Evolutionary conservation across 2,113 vertebrate species (phyloP), one percentile per base, ranked within the genome.

Genomic region (Tragelaphus strepsiceros): DNA sequence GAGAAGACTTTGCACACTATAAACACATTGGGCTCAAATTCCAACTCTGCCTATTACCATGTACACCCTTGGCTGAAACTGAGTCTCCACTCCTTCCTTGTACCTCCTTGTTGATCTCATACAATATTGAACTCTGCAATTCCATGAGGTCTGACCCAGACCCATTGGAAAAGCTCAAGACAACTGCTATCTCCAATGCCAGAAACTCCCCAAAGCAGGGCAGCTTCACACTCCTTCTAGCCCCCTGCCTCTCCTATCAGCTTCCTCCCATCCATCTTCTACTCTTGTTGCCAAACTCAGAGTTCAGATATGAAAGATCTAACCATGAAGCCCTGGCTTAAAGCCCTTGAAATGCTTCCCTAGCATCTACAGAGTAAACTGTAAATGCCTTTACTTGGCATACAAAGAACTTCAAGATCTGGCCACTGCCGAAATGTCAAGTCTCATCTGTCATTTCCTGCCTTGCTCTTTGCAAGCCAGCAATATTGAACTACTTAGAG

Each of bases 361-460:
- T 80, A 56, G 32, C 62, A 21, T 91, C 82, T 77, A 46, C n/a
- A 90, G 53, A 87, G 30, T 80, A 94, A 97, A 94, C 67, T 81
- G 43, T 87, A 78, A 86, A 83, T 39, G 74, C 51, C 54, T 93
- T 94, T 62, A 74, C 78, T 96, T 91, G 78, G 51, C 71, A 90
- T 46, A 88, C 58, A 96, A 88, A 96, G 86, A 95, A 74, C 86
- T 95, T 94, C 46, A 90, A 91, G 78, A 80, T 91, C 51, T 94
- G 86, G 96, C 88, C 85, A 91, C 32, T 92, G 82, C 51, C 56
- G 83, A 93, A 95, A 93, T 93, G 67, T 97, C 91, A 97, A 91
- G 15, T 80, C 71, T 96, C 86, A 90, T 92, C 89, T 97, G 92
- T 96, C 51, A 95, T 80, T 97, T 94, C 84, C 82, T 97, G 96